Conservation (phyloP, 1,140 invertebrate genomes). For the Manduca sexta region DNA sequence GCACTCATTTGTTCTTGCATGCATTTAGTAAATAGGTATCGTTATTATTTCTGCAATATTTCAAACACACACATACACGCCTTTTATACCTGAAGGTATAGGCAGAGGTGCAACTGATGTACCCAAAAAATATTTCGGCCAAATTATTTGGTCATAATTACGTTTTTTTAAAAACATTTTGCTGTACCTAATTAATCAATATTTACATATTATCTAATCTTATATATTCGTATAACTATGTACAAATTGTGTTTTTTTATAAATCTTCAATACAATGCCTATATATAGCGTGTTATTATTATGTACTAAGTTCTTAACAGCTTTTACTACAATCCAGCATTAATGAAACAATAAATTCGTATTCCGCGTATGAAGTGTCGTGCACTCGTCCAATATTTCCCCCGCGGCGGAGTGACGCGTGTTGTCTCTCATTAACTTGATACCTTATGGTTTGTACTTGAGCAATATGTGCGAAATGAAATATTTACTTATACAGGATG, state of each 20-base stretch:
- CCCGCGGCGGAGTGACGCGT: constrained; percentile 36
- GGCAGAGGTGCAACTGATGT: background rate
- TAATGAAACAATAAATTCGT: constrained; percentile 69
- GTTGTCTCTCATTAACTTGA: constrained; percentile 69
- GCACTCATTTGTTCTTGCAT: constrained; percentile 8
- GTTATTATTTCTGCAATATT: constrained; percentile 1
- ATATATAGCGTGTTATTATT: no score
- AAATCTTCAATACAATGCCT: no score
- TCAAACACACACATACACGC: background rate
- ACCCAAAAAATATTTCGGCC: background rate
- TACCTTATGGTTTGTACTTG: constrained; percentile 57
- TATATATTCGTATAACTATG: no score
- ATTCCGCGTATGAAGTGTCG: constrained; percentile 31
- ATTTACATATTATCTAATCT: no score
- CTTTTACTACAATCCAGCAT: constrained; percentile 45
- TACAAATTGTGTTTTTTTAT: no score
- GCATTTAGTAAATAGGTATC: background rate
- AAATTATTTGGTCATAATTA: no score
- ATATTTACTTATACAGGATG: constrained; percentile 21
- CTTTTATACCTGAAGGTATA: no score
- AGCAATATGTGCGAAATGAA: constrained; percentile 57
- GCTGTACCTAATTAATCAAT: no score
- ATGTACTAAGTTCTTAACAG: constrained; percentile 1
- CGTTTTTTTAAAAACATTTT: no score
- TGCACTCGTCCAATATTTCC: constrained; percentile 38